phyloP scores from a whole-genome alignment of 2,797 vertebrate genomes.

The Sebastes matsubarae region DNA sequence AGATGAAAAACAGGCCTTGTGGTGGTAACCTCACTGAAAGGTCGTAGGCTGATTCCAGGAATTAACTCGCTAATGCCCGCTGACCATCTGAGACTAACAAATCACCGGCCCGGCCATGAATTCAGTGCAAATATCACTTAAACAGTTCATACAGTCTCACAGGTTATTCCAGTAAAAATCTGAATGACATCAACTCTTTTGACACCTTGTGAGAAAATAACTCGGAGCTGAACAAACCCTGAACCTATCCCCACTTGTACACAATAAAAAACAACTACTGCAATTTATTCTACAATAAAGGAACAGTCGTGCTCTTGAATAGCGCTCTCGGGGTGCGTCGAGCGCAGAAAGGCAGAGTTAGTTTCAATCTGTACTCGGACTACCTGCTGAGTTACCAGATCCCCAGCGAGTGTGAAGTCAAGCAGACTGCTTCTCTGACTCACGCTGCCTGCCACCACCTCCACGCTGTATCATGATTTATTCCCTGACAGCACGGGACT shows the following conservation, averaged over 20 bases:
- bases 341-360: slow-evolving; percentile 69
- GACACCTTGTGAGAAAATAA: slow-evolving; percentile 47
- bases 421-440: slow-evolving; percentile 75
- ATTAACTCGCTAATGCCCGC: slow-evolving; percentile 52
- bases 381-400: slow-evolving; percentile 83
- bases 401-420: slow-evolving; percentile 80
- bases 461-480: slow-evolving; percentile 70
- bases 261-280: slow-evolving; percentile 61
- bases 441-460: slow-evolving; percentile 69
- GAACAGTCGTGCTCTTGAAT: slow-evolving; percentile 65
- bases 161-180: slow-evolving; percentile 37
- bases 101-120: slow-evolving; percentile 37
- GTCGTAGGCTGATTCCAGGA: slow-evolving; percentile 56
- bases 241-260: slow-evolving; percentile 62
- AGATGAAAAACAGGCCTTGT: slow-evolving; percentile 67
- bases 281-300: slow-evolving; percentile 67
- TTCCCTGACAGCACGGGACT: slow-evolving; percentile 44
- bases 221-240: slow-evolving; percentile 45
- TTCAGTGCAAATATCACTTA: slow-evolving; percentile 12
- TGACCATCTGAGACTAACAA: slow-evolving; percentile 60
- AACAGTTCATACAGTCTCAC: slow-evolving; percentile 6
- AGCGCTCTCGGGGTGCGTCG: slow-evolving; percentile 60
- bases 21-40: slow-evolving; percentile 65
- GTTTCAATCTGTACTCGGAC: slow-evolving; percentile 76
- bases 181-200: slow-evolving; percentile 36